Conservation (phyloP, 2,113 vertebrate genomes). For the Physeter macrocephalus region DNA sequence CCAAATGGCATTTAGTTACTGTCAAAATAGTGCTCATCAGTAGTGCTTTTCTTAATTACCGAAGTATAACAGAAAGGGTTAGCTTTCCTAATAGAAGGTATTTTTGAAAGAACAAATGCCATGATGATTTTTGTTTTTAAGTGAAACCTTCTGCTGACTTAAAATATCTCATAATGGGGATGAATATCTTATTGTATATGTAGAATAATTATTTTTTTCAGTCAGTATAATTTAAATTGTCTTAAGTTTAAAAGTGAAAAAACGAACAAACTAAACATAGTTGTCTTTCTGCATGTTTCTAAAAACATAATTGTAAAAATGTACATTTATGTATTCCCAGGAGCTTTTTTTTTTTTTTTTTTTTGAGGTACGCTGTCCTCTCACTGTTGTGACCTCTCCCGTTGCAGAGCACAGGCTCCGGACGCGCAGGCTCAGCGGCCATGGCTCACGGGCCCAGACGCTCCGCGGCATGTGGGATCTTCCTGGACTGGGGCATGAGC, state of each 20-base stretch:
- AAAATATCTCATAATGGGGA: not conserved
- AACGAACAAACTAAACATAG: not conserved
- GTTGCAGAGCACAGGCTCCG: too few relatives aligned
- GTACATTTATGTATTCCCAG: not conserved
- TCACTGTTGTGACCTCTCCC: too few relatives aligned
- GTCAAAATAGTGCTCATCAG: not conserved
- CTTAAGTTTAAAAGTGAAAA: not conserved
- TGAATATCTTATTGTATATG: not conserved
- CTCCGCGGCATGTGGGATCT: too few relatives aligned
- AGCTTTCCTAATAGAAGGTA: not conserved
- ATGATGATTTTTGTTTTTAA: not conserved
- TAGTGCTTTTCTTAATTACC: not conserved
- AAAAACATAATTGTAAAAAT: not conserved
- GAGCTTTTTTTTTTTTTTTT: too few relatives aligned
- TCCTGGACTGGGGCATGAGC: too few relatives aligned
- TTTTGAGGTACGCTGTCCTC: too few relatives aligned
- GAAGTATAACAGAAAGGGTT: not conserved
- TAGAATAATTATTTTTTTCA: not conserved
- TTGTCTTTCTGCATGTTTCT: not conserved
- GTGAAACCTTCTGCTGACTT: not conserved
- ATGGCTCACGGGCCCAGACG: too few relatives aligned
- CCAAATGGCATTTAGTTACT: not conserved
- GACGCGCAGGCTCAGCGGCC: too few relatives aligned
- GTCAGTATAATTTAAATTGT: not conserved
- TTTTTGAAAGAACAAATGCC: not conserved